These are phyloP conservation scores for Serrognathus titanus DNA, from an alignment of 2,888 invertebrate species.

Conservation along the genomic window DNA sequence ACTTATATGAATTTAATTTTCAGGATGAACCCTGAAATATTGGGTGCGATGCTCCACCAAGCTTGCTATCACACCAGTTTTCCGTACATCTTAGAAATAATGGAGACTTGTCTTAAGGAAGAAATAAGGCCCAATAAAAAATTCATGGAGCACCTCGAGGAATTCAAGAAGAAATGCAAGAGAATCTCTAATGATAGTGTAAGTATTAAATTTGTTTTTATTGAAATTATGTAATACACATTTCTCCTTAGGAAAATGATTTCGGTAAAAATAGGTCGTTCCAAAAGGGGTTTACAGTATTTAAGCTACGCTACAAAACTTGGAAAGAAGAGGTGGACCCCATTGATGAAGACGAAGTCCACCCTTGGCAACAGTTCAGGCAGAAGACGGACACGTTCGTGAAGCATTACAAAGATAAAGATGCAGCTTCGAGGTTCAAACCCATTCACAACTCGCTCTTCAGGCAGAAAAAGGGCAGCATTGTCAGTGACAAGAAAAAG, in stretches of 20 bases:
- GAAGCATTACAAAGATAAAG: constrained; percentile 37
- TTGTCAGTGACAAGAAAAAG: not conserved
- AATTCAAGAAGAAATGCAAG: constrained; percentile 58
- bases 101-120: constrained; percentile 62
- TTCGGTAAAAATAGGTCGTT: constrained; percentile 18
- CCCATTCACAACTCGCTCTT: constrained; percentile 37
- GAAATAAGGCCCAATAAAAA: constrained; percentile 59
- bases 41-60: constrained; percentile 68
- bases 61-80: constrained; percentile 62
- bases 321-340: constrained; percentile 52
- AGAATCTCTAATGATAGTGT: constrained; percentile 54
- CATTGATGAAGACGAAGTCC: constrained; percentile 50
- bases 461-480: constrained; percentile 6
- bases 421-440: constrained; percentile 39
- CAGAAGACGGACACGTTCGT: constrained; percentile 39
- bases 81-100: constrained; percentile 63
- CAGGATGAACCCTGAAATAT: constrained; percentile 71
- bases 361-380: constrained; percentile 66
- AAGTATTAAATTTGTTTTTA: constrained; percentile 17
- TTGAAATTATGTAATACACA: not conserved
- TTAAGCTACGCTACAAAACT: constrained; percentile 49
- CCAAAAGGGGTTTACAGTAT: constrained; percentile 47
- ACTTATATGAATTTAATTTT: not conserved
- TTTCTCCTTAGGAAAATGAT: constrained; percentile 12
- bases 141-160: constrained; percentile 62